A percentile compares a stretch with the other conserved stretches of the same genome.
phyloP scores from a whole-genome alignment of 1,140 invertebrate genomes.

The Alviniconcha marisindica region DNA sequence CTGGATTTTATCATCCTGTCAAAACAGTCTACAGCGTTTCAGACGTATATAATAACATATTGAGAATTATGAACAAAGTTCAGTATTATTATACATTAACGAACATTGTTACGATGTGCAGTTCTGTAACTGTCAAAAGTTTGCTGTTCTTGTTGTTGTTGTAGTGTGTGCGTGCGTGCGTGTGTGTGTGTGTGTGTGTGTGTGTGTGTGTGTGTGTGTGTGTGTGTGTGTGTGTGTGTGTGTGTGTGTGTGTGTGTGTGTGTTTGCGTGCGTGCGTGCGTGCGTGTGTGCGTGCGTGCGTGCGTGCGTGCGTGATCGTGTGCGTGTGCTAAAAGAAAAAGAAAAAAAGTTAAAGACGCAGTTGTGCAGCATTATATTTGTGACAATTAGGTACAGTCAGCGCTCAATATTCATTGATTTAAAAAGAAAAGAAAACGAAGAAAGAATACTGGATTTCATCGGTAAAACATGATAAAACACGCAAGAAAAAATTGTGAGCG shows the following conservation, averaged over 20 bases:
- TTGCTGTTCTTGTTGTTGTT: too few relatives aligned
- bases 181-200: not conserved
- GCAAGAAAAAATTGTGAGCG: too few relatives aligned
- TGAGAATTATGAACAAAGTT: not conserved
- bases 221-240: not conserved
- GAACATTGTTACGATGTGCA: not conserved
- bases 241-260: not conserved
- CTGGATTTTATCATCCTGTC: too few relatives aligned
- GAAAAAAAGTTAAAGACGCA: not conserved
- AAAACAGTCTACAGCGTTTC: not conserved
- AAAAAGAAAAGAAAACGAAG: not conserved
- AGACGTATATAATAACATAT: not conserved
- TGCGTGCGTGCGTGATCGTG: not conserved
- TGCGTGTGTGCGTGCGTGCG: not conserved
- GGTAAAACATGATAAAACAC: not conserved
- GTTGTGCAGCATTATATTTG: too few relatives aligned
- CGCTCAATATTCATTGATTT: not conserved
- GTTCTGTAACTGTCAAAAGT: not conserved
- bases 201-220: not conserved
- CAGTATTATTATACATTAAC: not conserved
- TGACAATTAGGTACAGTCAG: not conserved
- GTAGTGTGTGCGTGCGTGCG: too few relatives aligned
- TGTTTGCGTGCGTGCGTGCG: not conserved
- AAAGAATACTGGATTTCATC: not conserved
- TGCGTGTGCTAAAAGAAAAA: not conserved